phyloP scores from a whole-genome alignment of 2,113 vertebrate species.

The Megalops atlanticus region DNA sequence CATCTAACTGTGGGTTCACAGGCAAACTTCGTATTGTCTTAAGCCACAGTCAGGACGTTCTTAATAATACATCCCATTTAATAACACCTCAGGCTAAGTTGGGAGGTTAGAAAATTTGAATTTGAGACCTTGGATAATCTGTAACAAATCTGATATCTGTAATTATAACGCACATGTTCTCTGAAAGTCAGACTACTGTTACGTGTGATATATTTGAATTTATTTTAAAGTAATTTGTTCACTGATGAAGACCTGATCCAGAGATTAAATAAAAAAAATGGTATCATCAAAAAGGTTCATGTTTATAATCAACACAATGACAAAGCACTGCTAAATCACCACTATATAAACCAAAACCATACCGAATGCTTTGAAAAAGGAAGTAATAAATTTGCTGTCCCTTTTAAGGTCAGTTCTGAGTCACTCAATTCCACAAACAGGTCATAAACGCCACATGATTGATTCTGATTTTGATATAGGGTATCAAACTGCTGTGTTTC shows the following conservation, averaged over 20 bases:
- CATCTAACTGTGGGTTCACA: background rate
- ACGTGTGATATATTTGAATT: background rate
- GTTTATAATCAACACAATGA: no score
- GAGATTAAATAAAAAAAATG: background rate
- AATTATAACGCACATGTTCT: background rate
- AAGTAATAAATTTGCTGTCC: no score
- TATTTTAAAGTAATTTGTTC: conserved; percentile 1
- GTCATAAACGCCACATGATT: background rate
- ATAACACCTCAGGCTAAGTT: background rate
- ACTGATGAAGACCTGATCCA: background rate
- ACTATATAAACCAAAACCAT: background rate
- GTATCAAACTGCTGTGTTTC: background rate
- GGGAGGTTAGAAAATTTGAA: conserved; percentile 2
- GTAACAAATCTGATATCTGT: conserved; percentile 21
- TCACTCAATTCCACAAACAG: background rate
- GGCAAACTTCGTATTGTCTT: background rate
- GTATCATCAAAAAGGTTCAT: no score
- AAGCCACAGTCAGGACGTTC: no score
- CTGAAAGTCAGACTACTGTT: background rate
- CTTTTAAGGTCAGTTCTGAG: background rate
- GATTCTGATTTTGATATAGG: background rate
- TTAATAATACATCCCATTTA: background rate
- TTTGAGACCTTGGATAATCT: background rate
- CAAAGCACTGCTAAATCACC: background rate
- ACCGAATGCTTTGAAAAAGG: conserved; percentile 1